Base-by-base conservation (phyloP, 1,140 invertebrate genomes). In the Drosophila triauraria region DNA sequence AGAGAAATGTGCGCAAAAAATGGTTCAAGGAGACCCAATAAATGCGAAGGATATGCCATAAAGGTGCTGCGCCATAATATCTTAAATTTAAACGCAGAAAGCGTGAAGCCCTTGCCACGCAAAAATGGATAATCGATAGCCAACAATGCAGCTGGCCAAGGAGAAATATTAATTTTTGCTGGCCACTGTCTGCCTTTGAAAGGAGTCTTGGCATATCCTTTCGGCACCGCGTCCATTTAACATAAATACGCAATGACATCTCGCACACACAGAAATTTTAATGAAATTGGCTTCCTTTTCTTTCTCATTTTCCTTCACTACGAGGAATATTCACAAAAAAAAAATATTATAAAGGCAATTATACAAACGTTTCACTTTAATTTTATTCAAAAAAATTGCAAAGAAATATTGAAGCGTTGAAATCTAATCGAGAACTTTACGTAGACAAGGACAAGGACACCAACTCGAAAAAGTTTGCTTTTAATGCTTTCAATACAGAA, bases 181-280 rank as follows among this genome's bases (percentile, higher is more conserved):
- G 40, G 61, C 48, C 58, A 75, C 35, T 17, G 57, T 62, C 61
- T 15, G 38, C 46, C 42, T 77, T 56, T 76, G 61, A 60, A 25
- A 12, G 17, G 17, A 53, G 35, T 12, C 35, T 40, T 65, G 65
- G 54, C 25, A 50, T 42, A 53, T 82, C 80, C 68, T 68, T 62
- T 75, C 75, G 64, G 32, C 78, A 56, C 25, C 58, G 58, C 59
- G 51, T 85, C 48, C 76, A 87, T 83, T 87, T 84, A 84, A 74
- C 80, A 70, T 88, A 78, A 84, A 87, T 88, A 84, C 64, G 71
- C 83, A 83, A 88, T 84, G 77, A 88, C 76, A 80, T 67, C 46
- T 43, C 32, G 54, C 32, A 57, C 46, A 77, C 35, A 63, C 57
- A 50, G 48, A 77, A 58, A 77, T 54, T 79, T 67, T 27, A 64